Conservation (phyloP, 2,797 vertebrate species). For the Clarias pachynema region DNA sequence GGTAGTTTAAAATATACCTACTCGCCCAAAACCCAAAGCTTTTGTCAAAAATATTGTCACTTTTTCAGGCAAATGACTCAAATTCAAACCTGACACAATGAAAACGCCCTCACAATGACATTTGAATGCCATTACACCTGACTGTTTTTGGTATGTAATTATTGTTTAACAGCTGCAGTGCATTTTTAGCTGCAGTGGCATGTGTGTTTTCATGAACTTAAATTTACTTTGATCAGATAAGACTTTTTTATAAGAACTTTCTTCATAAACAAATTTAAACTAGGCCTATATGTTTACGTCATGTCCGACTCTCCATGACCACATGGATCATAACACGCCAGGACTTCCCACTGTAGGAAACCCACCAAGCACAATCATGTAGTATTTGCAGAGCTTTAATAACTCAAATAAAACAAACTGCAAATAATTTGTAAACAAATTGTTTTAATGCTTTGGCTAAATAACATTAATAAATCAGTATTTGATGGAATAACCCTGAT, state of each 20-base stretch:
- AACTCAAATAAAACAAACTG: too few species aligned
- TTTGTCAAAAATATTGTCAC: neutral
- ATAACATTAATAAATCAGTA: too few species aligned
- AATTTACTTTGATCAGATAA: neutral
- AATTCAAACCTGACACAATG: neutral
- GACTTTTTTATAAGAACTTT: too few species aligned
- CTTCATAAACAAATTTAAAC: neutral
- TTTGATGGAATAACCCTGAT: too few species aligned
- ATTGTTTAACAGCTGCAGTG: neutral
- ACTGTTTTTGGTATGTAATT: neutral
- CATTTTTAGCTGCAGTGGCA: slow-evolving; percentile 12
- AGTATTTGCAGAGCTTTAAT: too few species aligned
- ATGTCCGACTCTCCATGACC: too few species aligned
- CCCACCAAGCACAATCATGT: too few species aligned
- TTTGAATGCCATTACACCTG: neutral
- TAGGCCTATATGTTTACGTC: too few species aligned
- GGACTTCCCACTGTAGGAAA: too few species aligned
- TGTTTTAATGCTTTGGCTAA: too few species aligned
- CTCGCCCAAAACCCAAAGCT: neutral
- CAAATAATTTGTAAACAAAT: too few species aligned
- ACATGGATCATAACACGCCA: too few species aligned
- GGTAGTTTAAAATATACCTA: neutral
- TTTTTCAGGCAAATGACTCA: neutral
- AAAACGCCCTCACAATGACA: neutral
- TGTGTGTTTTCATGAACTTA: slow-evolving; percentile 5